Base-by-base conservation (phyloP, 2,113 vertebrate genomes). In the Aplodontia rufa region DNA sequence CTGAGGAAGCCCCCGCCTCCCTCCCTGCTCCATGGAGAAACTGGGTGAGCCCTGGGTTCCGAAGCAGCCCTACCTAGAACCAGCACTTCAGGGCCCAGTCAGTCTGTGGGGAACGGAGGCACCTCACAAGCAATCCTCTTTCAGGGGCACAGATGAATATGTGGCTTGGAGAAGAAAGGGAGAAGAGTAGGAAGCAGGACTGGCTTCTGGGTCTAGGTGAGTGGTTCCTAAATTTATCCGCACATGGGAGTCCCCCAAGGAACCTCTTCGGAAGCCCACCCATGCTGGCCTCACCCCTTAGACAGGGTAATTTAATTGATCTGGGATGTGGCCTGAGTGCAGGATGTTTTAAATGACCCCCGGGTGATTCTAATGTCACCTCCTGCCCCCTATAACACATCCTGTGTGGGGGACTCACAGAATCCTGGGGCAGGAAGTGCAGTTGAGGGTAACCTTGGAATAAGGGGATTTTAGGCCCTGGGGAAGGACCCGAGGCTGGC, bases 1-100 rank as follows among this genome's bases (percentile, higher is more conserved):
- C 9, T 3, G 1, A 1, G 10, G 26, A 35, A 72, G 64, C 32
- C 1, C 10, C 11, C 10, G 1, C 26, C 6, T 37, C 32, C 22
- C 6, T 19, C 55, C 68, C 17, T 10, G 17, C 47, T 8, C 28
- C 40, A 10, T 2, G 6, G 37, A 60, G 17, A 49, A 19, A 17
- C 51, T 47, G 66, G 30, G 6, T 2, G 30, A 86, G 14, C 40
- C 45, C 24, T 8, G 3, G 71, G 53, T 74, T 72, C 83, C 8
- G 49, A 42, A 2, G 64, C 16, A 86, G 47, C 14, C n/a, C 28
- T 28, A 55, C 64, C 22, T 66, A 64, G 75, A 64, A 55, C n/a
- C 71, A 3, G 10, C 40, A 49, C 22, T 32, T 58, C 26, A 8
- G 60, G 11, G 55, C 42, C 13, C 53, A 30, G 81, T 19, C 49